Conservation (phyloP, 2,113 vertebrate genomes). For the Dasyornis broadbenti region DNA sequence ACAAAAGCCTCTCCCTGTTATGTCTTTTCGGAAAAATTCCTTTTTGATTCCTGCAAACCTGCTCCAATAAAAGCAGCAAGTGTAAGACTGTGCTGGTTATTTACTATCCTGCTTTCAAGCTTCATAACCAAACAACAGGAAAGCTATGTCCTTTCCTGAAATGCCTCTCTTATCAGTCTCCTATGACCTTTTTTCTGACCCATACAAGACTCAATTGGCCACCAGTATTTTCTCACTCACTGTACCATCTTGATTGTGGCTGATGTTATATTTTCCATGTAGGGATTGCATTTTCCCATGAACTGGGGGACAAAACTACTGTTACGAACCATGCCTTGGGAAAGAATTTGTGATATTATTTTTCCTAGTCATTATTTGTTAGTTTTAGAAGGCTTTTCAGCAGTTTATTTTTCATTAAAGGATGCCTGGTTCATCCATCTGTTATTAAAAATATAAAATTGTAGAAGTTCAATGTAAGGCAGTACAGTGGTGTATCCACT, state of each 20-base stretch:
- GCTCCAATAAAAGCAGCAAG: not conserved
- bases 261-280: not conserved
- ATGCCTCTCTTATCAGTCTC: not conserved
- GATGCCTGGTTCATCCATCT: not conserved
- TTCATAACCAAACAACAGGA: not conserved
- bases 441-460: not conserved
- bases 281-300: not conserved
- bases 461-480: not conserved
- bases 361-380: not conserved
- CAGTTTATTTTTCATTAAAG: slow-evolving; percentile 13
- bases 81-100: not conserved
- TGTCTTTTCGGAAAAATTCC: not conserved
- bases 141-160: not conserved
- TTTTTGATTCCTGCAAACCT: not conserved
- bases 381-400: not conserved
- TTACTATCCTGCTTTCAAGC: not conserved
- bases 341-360: not conserved
- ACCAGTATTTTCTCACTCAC: not conserved
- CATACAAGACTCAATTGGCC: not conserved
- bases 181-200: not conserved
- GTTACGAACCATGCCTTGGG: not conserved
- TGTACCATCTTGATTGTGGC: not conserved
- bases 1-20: not conserved
- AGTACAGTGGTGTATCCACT: not conserved
- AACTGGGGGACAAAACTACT: not conserved